These are phyloP conservation scores for Syngnathus typhle DNA, from an alignment of 2,113 vertebrate genomes.

Conservation along the genomic window DNA sequence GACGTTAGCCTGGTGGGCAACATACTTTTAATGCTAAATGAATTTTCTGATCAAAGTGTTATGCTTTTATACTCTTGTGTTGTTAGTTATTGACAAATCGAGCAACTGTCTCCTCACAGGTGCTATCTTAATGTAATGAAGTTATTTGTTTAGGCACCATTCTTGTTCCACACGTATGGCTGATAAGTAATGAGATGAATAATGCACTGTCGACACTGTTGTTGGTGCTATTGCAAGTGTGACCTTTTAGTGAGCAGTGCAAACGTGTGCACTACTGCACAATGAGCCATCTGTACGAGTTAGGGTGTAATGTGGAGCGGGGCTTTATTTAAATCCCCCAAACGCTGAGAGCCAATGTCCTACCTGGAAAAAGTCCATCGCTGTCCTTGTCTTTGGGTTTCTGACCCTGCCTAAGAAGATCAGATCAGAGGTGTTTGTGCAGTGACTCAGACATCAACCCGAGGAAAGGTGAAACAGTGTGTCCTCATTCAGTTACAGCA, in stretches of 20 bases:
- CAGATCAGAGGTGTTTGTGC: slow-evolving; percentile 18
- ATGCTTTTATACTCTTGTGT: too few species aligned
- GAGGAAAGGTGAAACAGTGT: slow-evolving; percentile 20
- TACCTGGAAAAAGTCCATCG: slow-evolving; percentile 21
- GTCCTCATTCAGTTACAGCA: slow-evolving; percentile 2
- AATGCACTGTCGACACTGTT: not conserved
- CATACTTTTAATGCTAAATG: too few species aligned
- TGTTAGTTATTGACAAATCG: too few species aligned
- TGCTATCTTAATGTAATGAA: too few species aligned
- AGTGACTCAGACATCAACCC: slow-evolving; percentile 19
- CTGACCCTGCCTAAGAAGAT: slow-evolving; percentile 14
- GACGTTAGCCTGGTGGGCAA: too few species aligned
- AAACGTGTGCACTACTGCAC: slow-evolving; percentile 12
- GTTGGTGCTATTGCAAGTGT: not conserved
- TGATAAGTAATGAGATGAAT: too few species aligned
- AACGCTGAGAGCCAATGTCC: slow-evolving; percentile 32
- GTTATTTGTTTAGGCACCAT: too few species aligned
- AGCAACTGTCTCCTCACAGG: too few species aligned
- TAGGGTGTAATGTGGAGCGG: slow-evolving; percentile 23
- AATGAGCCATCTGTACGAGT: slow-evolving; percentile 30
- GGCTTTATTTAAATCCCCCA: slow-evolving; percentile 38
- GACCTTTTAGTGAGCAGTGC: slow-evolving; percentile 14
- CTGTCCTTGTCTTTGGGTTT: slow-evolving; percentile 1
- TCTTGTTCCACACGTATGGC: too few species aligned
- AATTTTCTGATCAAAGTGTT: too few species aligned